A percentile compares a stretch with the other conserved stretches of the same genome.
These are phyloP conservation scores for Spicauda simplicius DNA, from an alignment of 2,888 invertebrate species.

Conservation along the genomic window DNA sequence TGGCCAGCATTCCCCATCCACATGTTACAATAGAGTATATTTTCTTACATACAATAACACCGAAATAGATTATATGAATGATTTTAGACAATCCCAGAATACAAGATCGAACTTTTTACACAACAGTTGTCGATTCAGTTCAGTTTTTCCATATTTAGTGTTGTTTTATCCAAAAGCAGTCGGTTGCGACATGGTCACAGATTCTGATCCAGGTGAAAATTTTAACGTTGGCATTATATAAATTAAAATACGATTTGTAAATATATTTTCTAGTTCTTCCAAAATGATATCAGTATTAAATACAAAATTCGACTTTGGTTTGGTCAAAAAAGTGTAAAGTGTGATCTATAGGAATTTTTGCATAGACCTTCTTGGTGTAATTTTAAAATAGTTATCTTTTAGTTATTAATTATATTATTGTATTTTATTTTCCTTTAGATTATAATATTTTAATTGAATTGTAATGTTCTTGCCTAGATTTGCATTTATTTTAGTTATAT, in stretches of 20 bases:
- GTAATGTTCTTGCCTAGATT: slow-evolving; percentile 82
- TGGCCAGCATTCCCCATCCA: slow-evolving; percentile 57
- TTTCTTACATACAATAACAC: slow-evolving; percentile 78
- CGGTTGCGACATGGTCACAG: slow-evolving; percentile 81
- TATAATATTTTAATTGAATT: slow-evolving; percentile 72
- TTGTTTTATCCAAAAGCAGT: slow-evolving; percentile 64
- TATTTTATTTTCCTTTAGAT: slow-evolving; percentile 56
- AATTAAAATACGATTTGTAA: slow-evolving; percentile 71
- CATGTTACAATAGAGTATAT: slow-evolving; percentile 82
- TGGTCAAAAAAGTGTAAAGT: slow-evolving; percentile 83
- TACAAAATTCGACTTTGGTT: slow-evolving; percentile 84
- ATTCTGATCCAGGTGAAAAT: slow-evolving; percentile 72
- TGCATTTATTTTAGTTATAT: slow-evolving; percentile 83
- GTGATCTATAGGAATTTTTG: slow-evolving; percentile 80
- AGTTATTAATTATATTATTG: slow-evolving; percentile 47
- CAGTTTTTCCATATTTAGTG: slow-evolving; percentile 54
- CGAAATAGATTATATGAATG: slow-evolving; percentile 78
- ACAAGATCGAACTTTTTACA: slow-evolving; percentile 85
- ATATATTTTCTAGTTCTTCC: slow-evolving; percentile 84
- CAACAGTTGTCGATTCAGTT: slow-evolving; percentile 65
- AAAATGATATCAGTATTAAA: slow-evolving; percentile 84
- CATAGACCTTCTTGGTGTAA: slow-evolving; percentile 76
- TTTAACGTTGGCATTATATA: slow-evolving; percentile 72
- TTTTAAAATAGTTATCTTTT: slow-evolving; percentile 62
- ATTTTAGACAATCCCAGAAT: slow-evolving; percentile 84